Evolutionary conservation across 2,797 vertebrate species (phyloP).

Genomic region (Pseudomugil gertrudae): DNA sequence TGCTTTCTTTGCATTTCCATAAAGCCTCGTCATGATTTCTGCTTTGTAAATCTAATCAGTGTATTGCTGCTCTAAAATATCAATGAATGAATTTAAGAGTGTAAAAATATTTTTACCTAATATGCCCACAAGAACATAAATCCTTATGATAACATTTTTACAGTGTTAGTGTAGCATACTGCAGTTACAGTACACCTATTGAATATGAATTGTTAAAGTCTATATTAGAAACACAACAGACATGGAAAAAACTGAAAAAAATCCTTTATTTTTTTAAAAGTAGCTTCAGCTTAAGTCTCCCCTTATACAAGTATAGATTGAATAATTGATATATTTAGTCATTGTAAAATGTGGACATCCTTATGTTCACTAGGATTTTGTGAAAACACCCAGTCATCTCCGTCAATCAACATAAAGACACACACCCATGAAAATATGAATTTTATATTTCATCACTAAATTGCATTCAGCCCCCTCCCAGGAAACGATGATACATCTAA

Average conservation of each 20-base stretch:
- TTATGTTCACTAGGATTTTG: slow-evolving; percentile 1
- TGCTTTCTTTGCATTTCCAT: slow-evolving; percentile 39
- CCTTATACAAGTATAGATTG: background rate
- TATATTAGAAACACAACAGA: no score
- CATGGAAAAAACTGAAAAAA: no score
- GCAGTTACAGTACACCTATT: background rate
- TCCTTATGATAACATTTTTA: no score
- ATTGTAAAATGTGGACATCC: background rate
- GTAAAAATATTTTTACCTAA: background rate
- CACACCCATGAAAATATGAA: slow-evolving; percentile 7
- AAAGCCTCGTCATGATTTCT: slow-evolving; percentile 37
- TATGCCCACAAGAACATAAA: background rate
- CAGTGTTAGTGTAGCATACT: background rate
- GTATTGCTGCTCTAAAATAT: background rate
- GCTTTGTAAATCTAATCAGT: background rate
- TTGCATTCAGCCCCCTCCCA: slow-evolving; percentile 40
- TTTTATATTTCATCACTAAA: slow-evolving; percentile 40
- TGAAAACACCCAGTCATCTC: slow-evolving; percentile 36
- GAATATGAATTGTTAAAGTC: no score
- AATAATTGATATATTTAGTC: background rate
- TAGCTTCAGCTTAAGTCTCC: background rate
- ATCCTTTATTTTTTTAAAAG: no score
- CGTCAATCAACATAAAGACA: background rate
- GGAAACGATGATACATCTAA: slow-evolving; percentile 51
- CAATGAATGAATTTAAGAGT: background rate